Evolutionary conservation across 2,888 invertebrate genomes (phyloP), one percentile per base, ranked within the genome.

Genomic region (Tetranychus truncatus): DNA sequence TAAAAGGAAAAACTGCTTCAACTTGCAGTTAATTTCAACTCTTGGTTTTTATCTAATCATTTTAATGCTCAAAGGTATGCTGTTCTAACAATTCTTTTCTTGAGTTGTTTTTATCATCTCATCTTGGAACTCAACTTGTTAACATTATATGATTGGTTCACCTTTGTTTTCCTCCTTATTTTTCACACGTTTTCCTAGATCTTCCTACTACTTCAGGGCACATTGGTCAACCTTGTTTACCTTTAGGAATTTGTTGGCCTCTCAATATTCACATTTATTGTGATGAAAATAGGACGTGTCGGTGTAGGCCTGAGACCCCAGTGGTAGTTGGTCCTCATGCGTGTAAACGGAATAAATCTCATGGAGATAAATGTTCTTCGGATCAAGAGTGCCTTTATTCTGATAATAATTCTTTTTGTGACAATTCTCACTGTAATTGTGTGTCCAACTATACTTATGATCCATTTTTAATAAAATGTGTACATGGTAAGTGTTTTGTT

Each of bases 221-320:
- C 20, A 21, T 69, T 69, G 69, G 69, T 24, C n/a, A 69, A 20
- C 69, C 34, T 20, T 69, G 69, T 69, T 11, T 11, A n/a, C 11
- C 20, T 21, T 69, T 69, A 11, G 69, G 69, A 11, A 69, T 69
- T 24, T 69, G 69, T 69, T 69, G 69, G 69, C 69, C 69, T 24
- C 69, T 21, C 11, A 69, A 21, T 69, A 69, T 69, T 69, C 69
- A 69, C 34, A 69, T 69, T 24, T 69, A 69, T 21, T 69, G 69
- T 69, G 69, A 69, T 69, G 69, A 69, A 11, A 69, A 69, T 21
- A n/a, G 20, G 4, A 21, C 20, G 6, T 69, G 69, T 24, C n/a
- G 34, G 8, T 69, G 69, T 69, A 69, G 69, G 20, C 69, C 69
- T 24, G 69, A 69, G 20, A 69, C 69, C 9, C 69, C 69, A n/a